Conservation (phyloP, 2,888 invertebrate genomes). For the Ischnura elegans region DNA sequence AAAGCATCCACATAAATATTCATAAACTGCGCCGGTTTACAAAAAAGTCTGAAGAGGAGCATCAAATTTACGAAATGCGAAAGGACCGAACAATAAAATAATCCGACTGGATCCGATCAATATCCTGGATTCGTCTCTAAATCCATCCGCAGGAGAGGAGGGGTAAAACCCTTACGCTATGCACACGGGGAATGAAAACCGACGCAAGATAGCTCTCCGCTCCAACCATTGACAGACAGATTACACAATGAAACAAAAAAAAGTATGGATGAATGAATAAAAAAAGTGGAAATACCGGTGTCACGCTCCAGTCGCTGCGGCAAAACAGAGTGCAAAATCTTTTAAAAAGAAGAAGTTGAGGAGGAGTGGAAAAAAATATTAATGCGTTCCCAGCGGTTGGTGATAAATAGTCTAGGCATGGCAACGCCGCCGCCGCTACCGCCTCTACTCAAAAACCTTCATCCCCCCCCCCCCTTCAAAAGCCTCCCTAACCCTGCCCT, state of each 20-base stretch:
- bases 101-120: neutral
- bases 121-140: neutral
- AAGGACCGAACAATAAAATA: neutral
- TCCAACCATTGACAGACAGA: neutral
- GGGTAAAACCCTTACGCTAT: neutral
- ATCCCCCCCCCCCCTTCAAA: neutral
- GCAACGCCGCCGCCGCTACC: neutral
- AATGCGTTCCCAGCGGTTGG: neutral
- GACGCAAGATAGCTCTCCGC: neutral
- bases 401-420: conserved; percentile 27
- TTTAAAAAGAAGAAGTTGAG: neutral
- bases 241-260: too few species aligned
- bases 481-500: neutral
- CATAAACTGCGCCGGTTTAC: neutral
- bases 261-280: neutral
- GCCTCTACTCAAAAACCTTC: conserved; percentile 23
- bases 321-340: neutral
- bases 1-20: too few species aligned
- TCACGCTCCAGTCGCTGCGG: neutral
- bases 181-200: neutral
- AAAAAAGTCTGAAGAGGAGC: neutral
- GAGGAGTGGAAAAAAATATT: neutral
- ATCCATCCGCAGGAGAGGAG: neutral
- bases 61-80: neutral
- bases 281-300: neutral